These are phyloP conservation scores for Leptodactylus fuscus DNA, from an alignment of 2,113 vertebrate genomes.

Conservation along the genomic window DNA sequence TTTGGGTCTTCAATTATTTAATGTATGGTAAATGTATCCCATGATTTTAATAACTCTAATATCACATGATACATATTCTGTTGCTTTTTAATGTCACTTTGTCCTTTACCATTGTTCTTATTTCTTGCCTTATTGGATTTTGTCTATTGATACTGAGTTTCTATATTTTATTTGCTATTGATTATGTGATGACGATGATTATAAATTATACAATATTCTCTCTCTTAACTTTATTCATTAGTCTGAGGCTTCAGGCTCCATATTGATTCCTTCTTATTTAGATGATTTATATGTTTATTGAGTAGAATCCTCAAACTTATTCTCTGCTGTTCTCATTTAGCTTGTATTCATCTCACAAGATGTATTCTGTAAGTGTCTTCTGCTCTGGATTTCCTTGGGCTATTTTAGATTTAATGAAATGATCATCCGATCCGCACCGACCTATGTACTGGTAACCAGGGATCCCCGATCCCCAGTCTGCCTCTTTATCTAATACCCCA, in stretches of 20 bases:
- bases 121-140: neutral
- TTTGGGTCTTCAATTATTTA: neutral
- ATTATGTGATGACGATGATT: conserved; percentile 1
- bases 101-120: neutral
- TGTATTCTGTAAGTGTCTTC: neutral
- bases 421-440: neutral
- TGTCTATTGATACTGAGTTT: neutral
- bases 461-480: neutral
- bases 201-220: conserved; percentile 1
- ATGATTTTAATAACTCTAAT: neutral
- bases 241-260: neutral
- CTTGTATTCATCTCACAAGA: neutral
- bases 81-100: neutral
- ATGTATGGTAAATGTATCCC: neutral
- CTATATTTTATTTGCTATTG: neutral
- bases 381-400: neutral
- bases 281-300: conserved; percentile 14
- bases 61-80: neutral
- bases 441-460: neutral
- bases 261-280: conserved; percentile 17
- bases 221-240: neutral
- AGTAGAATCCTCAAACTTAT: neutral
- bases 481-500: neutral
- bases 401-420: neutral
- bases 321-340: neutral